A percentile compares a stretch with the other conserved stretches of the same genome.
Evolutionary conservation across 2,888 invertebrate species (phyloP).

Genomic region (Ectemnius continuus): DNA sequence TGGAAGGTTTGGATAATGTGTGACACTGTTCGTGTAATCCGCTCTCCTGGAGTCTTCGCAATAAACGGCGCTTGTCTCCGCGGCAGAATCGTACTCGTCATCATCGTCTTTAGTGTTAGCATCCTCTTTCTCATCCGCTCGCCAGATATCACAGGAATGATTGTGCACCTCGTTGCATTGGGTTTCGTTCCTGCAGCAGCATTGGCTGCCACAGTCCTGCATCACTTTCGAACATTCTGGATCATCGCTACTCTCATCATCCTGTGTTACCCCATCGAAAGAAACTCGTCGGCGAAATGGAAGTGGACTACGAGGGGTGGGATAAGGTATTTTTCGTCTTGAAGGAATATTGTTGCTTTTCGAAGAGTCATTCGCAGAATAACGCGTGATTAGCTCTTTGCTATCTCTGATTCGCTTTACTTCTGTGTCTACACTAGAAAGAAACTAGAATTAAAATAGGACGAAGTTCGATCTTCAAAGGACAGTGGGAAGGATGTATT

Average conservation of each 20-base stretch:
- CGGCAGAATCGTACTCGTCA: slow-evolving; percentile 51
- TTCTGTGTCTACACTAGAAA: slow-evolving; percentile 42
- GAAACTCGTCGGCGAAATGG: slow-evolving; percentile 62
- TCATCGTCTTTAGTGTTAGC: slow-evolving; percentile 39
- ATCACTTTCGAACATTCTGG: slow-evolving; percentile 39
- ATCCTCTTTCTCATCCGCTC: slow-evolving; percentile 44
- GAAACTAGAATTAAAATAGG: slow-evolving; percentile 33
- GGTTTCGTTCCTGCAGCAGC: slow-evolving; percentile 18
- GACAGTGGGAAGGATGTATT: too few species aligned
- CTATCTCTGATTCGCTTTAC: slow-evolving; percentile 18
- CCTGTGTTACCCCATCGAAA: slow-evolving; percentile 54
- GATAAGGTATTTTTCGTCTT: slow-evolving; percentile 57
- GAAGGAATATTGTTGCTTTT: slow-evolving; percentile 41
- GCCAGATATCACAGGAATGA: slow-evolving; percentile 49
- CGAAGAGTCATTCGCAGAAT: slow-evolving; percentile 27
- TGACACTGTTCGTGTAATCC: slow-evolving; percentile 11
- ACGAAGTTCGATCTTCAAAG: too few species aligned
- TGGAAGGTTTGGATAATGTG: neutral
- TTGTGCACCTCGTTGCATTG: slow-evolving; percentile 35
- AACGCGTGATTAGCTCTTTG: slow-evolving; percentile 29
- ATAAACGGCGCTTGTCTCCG: slow-evolving; percentile 23
- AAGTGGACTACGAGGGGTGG: slow-evolving; percentile 52
- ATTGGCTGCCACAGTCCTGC: slow-evolving; percentile 48
- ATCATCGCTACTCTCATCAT: slow-evolving; percentile 24
- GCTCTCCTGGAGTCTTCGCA: slow-evolving; percentile 28